A percentile compares a stretch with the other conserved stretches of the same genome.
phyloP scores from a whole-genome alignment of 37 sponge, comb jelly and placozoan species.

The Cliona cf. orientalis region DNA sequence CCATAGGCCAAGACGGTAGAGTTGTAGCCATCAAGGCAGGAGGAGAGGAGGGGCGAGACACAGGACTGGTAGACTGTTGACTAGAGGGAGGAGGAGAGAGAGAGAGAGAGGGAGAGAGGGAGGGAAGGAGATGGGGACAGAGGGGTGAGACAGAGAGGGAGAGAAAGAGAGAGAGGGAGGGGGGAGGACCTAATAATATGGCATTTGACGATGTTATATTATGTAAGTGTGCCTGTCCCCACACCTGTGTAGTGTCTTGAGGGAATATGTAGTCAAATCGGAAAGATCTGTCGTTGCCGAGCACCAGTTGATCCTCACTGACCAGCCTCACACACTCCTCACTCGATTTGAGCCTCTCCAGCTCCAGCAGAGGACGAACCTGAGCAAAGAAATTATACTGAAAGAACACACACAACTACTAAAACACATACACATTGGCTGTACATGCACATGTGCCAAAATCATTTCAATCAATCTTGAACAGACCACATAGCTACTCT shows the following conservation, averaged over 20 bases:
- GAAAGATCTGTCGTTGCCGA: slow-evolving; percentile 69
- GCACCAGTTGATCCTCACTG: slow-evolving; percentile 70
- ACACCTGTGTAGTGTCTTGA: slow-evolving; percentile 55
- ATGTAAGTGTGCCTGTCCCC: not conserved
- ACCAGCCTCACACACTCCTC: slow-evolving; percentile 55
- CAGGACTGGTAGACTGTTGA: slow-evolving; percentile 35
- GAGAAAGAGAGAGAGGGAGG: slow-evolving; percentile 1
- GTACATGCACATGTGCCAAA: not conserved
- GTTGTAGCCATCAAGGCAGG: slow-evolving; percentile 91
- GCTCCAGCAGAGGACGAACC: slow-evolving; percentile 52
- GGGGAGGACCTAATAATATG: too few relatives aligned
- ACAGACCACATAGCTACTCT: not conserved
- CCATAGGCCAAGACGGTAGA: slow-evolving; percentile 98
- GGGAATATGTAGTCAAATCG: slow-evolving; percentile 81
- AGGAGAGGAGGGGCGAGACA: slow-evolving; percentile 82
- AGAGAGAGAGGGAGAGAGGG: not conserved
- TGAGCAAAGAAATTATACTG: not conserved
- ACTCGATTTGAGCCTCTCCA: slow-evolving; percentile 47
- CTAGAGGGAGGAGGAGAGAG: slow-evolving; percentile 10
- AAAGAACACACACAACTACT: not conserved
- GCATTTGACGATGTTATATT: too few relatives aligned
- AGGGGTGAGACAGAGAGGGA: not conserved
- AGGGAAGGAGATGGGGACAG: slow-evolving; percentile 10
- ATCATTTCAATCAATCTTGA: not conserved
- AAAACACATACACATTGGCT: too few relatives aligned